These are phyloP conservation scores for Athetis lepigone DNA, from an alignment of 2,888 invertebrate species.

Conservation along the genomic window DNA sequence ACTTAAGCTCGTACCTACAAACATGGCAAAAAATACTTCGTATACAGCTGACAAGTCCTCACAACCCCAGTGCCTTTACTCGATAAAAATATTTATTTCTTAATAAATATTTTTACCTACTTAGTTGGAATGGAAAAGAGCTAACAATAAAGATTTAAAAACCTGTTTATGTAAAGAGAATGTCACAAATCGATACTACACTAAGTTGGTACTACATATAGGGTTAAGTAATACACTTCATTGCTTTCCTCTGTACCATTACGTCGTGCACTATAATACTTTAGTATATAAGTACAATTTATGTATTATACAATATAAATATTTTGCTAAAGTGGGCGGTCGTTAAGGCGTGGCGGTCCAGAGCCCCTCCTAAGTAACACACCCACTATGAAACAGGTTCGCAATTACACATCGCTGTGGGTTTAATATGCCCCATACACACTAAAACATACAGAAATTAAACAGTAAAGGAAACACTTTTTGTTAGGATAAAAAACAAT, in stretches of 20 bases:
- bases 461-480: constrained; percentile 1
- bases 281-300: constrained; percentile 48
- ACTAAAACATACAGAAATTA: constrained; percentile 40
- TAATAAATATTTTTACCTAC: no score
- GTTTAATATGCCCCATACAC: constrained; percentile 45
- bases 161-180: neutral
- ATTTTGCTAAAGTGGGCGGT: constrained; percentile 68
- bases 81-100: no score
- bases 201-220: neutral
- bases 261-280: constrained; percentile 38
- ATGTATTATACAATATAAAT: constrained; percentile 55
- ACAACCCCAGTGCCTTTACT: no score
- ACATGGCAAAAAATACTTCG: no score
- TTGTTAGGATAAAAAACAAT: neutral
- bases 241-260: constrained; percentile 20
- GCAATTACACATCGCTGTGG: constrained; percentile 69
- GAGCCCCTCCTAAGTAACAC: constrained; percentile 73
- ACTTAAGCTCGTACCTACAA: no score
- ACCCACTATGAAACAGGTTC: constrained; percentile 78
- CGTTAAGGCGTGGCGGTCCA: constrained; percentile 75
- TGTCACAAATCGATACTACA: neutral
- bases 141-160: neutral
- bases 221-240: constrained; percentile 16
- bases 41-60: no score
- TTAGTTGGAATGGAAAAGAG: neutral